Evolutionary conservation across 2,797 vertebrate species (phyloP).

Genomic region (Stomatorhinus walkeri): DNA sequence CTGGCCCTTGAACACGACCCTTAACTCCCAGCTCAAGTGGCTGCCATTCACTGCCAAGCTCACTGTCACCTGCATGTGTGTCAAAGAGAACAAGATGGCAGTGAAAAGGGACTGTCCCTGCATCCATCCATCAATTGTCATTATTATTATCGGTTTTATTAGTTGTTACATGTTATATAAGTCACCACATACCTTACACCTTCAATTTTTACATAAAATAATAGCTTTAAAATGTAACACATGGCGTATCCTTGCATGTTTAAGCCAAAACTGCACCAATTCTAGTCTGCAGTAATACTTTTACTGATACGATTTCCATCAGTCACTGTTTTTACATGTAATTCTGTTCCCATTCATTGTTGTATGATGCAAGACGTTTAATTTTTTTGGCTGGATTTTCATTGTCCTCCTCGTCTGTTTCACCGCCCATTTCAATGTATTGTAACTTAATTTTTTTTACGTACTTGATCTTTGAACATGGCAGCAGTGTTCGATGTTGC

Average conservation of each 20-base stretch:
- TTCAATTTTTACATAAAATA: neutral
- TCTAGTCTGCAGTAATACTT: neutral
- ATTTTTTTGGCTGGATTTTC: neutral
- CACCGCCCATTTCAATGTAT: neutral
- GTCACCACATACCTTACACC: neutral
- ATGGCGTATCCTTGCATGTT: neutral
- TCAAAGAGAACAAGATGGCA: neutral
- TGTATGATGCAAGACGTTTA: neutral
- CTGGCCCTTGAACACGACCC: neutral
- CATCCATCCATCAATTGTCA: neutral
- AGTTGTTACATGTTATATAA: neutral
- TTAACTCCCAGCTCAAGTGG: neutral
- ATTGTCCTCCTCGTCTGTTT: neutral
- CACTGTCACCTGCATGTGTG: neutral
- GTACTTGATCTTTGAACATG: neutral
- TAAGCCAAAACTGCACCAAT: neutral
- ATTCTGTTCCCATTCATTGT: neutral
- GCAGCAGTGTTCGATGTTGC: neutral
- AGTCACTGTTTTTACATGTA: neutral
- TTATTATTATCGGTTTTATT: neutral
- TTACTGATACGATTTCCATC: neutral
- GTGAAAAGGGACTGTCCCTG: neutral
- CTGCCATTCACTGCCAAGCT: neutral
- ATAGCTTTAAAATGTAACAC: neutral
- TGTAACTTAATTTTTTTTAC: neutral